Percentiles rank a stretch among this genome's conserved stretches.
Evolutionary conservation across 2,113 vertebrate species (phyloP).

Genomic region (Eulacestoma nigropectus): DNA sequence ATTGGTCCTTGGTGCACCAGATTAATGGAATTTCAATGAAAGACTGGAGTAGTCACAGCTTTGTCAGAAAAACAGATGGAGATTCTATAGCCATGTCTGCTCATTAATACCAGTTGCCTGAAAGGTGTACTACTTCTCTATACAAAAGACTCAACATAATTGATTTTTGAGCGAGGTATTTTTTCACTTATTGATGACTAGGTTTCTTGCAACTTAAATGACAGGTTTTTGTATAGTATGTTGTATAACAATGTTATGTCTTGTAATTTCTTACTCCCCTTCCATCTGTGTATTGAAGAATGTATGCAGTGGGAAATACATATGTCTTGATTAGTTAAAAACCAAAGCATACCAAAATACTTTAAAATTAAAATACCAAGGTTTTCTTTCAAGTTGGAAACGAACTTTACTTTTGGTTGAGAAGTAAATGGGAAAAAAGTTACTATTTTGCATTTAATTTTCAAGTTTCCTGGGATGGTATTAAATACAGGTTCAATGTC

Average conservation of each 20-base stretch:
- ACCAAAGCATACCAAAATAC: neutral
- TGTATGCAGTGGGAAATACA: neutral
- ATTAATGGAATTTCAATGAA: constrained; percentile 87
- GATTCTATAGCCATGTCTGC: constrained; percentile 81
- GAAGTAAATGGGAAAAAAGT: neutral
- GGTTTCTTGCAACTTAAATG: constrained; percentile 70
- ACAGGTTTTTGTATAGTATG: constrained; percentile 65
- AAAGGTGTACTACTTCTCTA: constrained; percentile 78
- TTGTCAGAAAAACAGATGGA: constrained; percentile 85
- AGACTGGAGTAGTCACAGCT: constrained; percentile 77
- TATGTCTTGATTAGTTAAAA: constrained; percentile 11
- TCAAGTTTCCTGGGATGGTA: neutral
- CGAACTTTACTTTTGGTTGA: neutral
- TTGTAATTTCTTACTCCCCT: constrained; percentile 41
- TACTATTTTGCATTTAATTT: neutral
- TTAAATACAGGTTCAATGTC: neutral
- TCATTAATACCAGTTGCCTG: constrained; percentile 82
- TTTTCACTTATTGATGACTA: constrained; percentile 74
- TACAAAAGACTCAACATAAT: constrained; percentile 80
- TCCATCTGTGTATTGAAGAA: constrained; percentile 45
- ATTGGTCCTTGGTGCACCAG: constrained; percentile 77
- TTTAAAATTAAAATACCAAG: neutral
- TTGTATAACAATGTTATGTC: constrained; percentile 42
- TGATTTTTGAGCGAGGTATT: constrained; percentile 76
- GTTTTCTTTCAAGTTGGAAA: neutral